Base-by-base conservation (phyloP, 2,888 invertebrate genomes). In the Tortricodes alternella region DNA sequence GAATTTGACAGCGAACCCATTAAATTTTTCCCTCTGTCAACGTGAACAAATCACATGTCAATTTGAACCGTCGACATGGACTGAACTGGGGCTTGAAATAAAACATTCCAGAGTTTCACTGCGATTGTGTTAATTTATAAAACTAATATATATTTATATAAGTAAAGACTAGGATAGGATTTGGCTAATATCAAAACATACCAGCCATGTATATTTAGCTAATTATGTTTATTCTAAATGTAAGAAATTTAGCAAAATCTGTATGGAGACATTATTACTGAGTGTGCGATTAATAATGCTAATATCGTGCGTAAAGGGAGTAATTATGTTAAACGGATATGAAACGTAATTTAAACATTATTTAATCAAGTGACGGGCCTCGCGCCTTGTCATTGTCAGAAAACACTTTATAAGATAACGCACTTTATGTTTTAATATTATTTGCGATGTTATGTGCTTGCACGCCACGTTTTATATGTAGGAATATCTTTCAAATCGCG, bases 1-100 rank as follows among this genome's bases (percentile, higher is more conserved):
- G 83, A 85, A 83, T 84, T 83, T 64, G 75, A 78, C 83, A 78
- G 69, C 71, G 76, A 75, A 78, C 73, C 80, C 78, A 63, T 67
- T 63, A 67, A 65, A 71, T 67, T 68, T 67, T 62, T 67, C 61
- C 67, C 67, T 62, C 63, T 65, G 65, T 68, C 68, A 65, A 76
- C 74, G 69, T 73, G 70, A 75, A 77, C 71, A 77, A 80, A 80
- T 80, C 76, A 79, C 71, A 74, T 66, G 71, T 70, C 66, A 68
- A 74, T 75, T 72, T 70, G 67, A 68, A 66, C 64, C 67, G 65
- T 61, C 68, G 64, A 65, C 62, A 62, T 62, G 67, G 66, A 69
- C 43, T 43, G 16, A 29, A 24, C 53, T 29, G 44, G n/a, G 49
- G 43, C 35, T 29, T 37, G 56, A 29, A 18, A 44, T 48, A 43